Base-by-base conservation (phyloP, 1,140 invertebrate genomes). In the Drosophila azteca region DNA sequence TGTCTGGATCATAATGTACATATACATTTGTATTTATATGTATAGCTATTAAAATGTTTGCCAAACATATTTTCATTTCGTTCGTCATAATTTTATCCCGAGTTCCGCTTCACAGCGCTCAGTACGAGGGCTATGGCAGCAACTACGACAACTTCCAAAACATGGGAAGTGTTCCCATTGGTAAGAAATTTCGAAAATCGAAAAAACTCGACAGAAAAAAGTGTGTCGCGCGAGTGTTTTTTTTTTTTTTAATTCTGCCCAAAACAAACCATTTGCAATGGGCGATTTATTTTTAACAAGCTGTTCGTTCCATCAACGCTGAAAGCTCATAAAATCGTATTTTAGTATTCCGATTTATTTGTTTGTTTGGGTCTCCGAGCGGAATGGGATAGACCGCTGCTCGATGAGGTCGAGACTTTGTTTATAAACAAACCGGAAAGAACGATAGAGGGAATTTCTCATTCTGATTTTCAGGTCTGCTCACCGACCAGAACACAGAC, bases 231-330 rank as follows among this genome's bases (percentile, higher is more conserved):
- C 22, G 65, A 49, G 35, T 31, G 11, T 20, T 6, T 70, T 55
- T 51, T 57, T 57, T 55, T 55, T 66, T 13, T 48, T 48, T 29
- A 8, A 31, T 31, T 31, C 8, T 9, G 31, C 31, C 7, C 70
- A 60, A 73, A 76, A 76, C 57, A 68, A 41, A 75, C 52, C 68
- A 51, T 57, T 58, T 62, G 45, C 53, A 63, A 69, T 59, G 76
- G 43, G 48, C 64, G 79, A 88, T 88, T 87, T 87, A 87, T 87
- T 87, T 87, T 87, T 88, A 88, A 83, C 77, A 39, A 13, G 35
- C 35, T 39, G 35, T 39, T 78, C 77, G 83, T 87, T 87, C 83
- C 83, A 83, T 83, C 83, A 87, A 77, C 83, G 76, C 83, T 6
- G 31, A 88, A 88, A 88, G 83, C 83, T 87, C 83, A 83, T 87